Percentiles rank a stretch among this genome's conserved stretches.
phyloP scores from a whole-genome alignment of 2,888 invertebrate genomes.

The Drosophila mimica region DNA sequence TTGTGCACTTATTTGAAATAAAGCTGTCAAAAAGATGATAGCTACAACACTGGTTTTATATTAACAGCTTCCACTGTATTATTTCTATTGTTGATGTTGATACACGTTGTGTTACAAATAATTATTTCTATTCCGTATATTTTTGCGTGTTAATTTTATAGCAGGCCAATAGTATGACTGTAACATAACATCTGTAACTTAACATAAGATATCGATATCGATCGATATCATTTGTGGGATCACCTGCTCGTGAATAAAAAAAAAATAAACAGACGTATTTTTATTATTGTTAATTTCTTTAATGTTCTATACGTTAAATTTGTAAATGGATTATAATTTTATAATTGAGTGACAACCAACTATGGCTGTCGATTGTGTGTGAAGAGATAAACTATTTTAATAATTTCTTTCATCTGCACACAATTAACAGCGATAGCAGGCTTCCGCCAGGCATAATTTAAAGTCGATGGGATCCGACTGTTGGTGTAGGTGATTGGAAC shows the following conservation, averaged over 20 bases:
- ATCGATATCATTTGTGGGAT: background rate
- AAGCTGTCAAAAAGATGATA: too few species aligned
- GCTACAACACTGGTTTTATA: too few species aligned
- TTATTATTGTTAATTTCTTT: background rate
- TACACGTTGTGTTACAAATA: background rate
- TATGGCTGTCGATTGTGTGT: slow-evolving; percentile 23
- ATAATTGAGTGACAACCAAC: background rate
- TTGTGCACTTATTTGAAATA: too few species aligned
- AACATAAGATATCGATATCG: background rate
- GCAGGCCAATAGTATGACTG: background rate
- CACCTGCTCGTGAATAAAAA: background rate
- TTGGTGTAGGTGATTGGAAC: background rate
- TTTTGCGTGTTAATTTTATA: background rate
- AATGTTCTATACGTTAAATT: slow-evolving; percentile 29
- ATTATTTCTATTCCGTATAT: background rate
- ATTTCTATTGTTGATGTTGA: background rate
- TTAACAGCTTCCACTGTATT: too few species aligned
- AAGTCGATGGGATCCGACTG: background rate
- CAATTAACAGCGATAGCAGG: slow-evolving; percentile 13
- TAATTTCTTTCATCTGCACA: background rate
- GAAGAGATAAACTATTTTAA: background rate
- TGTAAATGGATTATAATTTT: slow-evolving; percentile 25
- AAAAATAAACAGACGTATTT: background rate
- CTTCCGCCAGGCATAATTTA: background rate
- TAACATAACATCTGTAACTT: background rate